A percentile compares a stretch with the other conserved stretches of the same genome.
phyloP scores from a whole-genome alignment of 2,797 vertebrate species.

The Sebastes minor region DNA sequence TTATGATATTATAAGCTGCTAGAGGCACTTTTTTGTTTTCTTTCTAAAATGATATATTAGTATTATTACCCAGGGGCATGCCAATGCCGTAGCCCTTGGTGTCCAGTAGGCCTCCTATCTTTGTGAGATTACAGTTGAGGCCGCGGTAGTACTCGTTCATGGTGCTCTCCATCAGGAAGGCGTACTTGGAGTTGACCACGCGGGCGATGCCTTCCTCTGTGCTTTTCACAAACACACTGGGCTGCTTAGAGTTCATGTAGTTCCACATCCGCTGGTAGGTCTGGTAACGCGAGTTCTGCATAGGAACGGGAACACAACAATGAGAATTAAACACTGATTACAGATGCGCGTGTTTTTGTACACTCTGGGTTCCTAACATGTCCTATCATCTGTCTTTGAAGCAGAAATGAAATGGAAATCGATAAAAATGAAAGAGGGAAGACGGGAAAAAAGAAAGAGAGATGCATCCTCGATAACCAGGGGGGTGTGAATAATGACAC shows the following conservation, averaged over 20 bases:
- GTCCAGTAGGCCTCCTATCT: conserved; percentile 97
- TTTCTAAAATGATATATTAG: conserved; percentile 32
- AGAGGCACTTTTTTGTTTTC: not conserved
- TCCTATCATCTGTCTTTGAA: conserved; percentile 1
- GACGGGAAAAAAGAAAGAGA: not conserved
- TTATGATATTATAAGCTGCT: not conserved
- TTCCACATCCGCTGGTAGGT: conserved; percentile 99
- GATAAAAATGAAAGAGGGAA: conserved; percentile 9
- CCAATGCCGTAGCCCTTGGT: conserved; percentile 99
- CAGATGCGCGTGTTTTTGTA: not conserved
- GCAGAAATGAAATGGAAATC: conserved; percentile 25
- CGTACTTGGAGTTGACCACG: conserved; percentile 97
- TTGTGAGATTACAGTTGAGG: conserved; percentile 97
- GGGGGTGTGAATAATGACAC: conserved; percentile 44
- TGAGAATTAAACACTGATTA: not conserved
- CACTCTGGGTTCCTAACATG: not conserved
- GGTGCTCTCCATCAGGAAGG: conserved; percentile 97
- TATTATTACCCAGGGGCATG: conserved; percentile 97
- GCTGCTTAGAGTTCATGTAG: conserved; percentile 99
- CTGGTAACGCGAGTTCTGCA: conserved; percentile 96
- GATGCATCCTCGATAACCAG: conserved; percentile 16
- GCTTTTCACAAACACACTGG: conserved; percentile 97
- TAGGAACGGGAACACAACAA: not conserved
- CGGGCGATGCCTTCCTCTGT: conserved; percentile 97
- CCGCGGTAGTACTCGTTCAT: conserved; percentile 99